Base-by-base conservation (phyloP, 2,888 invertebrate genomes). In the Eurytoma adleriae region DNA sequence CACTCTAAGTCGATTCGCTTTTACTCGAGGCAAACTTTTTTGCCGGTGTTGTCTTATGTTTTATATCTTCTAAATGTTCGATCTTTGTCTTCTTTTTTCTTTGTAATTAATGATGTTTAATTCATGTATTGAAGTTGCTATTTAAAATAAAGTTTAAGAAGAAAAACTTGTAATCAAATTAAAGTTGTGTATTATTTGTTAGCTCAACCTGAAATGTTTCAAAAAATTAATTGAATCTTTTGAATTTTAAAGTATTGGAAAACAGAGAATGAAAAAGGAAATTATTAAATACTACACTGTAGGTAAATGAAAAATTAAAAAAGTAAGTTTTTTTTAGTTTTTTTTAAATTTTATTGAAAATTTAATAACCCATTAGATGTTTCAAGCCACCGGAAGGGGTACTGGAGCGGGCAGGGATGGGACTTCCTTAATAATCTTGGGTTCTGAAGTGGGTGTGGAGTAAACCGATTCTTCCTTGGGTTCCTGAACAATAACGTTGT, bases 401-500 rank as follows among this genome's bases (percentile, higher is more conserved):
- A 78, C 48, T 77, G 78, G 68, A 1, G 67, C n/a, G 10, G 7
- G 1, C 7, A 40, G 40, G 10, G 40, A 40, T 18, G 79, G 77
- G 2, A 57, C 3, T 27, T 81, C 81, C 27, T 95, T 95, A 27
- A 93, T 92, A 74, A 94, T 92, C 90, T 96, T 96, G 86, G 95
- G 93, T 91, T 96, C 96, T 86, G 95, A 95, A 85, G 93, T 93
- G 78, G 96, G 96, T 89, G 93, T 93, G 24, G 92, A 90, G 18
- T 95, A 95, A 74, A 94, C 92, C 73, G 94, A 93, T 92, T 99
- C 99, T 88, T 99, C 98, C 92, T 99, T 99, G 78, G 99, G 99
- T 92, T 99, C 99, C 80, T 96, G 96, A 85, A 99, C 99, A 87
- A 96, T 95, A 85, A 99, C 98, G 91, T 98, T 97, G 92, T 99